phyloP scores from a whole-genome alignment of 2,797 vertebrate genomes.

The Cyprinodon diabolis region DNA sequence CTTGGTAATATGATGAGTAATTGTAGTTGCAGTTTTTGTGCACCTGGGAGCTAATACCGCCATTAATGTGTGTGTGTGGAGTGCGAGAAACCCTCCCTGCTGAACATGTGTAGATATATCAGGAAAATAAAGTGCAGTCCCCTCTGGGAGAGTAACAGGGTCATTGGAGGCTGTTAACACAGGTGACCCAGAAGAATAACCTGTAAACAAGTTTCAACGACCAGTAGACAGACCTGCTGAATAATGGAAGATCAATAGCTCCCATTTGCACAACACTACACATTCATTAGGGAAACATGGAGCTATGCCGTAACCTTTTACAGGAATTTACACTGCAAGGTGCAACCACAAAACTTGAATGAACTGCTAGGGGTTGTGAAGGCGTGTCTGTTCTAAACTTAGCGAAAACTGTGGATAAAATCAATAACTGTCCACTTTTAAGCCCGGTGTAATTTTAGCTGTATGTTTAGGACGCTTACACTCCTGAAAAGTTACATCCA shows the following conservation, averaged over 20 bases:
- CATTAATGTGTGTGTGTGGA: constrained; percentile 35
- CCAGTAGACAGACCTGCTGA: neutral
- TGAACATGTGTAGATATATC: constrained; percentile 36
- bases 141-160: constrained; percentile 33
- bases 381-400: too few species aligned
- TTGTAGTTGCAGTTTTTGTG: constrained; percentile 42
- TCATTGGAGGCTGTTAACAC: constrained; percentile 36
- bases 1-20: constrained; percentile 60
- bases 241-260: neutral
- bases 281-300: neutral
- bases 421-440: too few species aligned
- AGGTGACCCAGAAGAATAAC: constrained; percentile 50
- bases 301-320: neutral
- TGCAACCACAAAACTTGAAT: neutral
- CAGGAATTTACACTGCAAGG: neutral
- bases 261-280: neutral
- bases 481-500: neutral
- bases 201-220: constrained; percentile 17
- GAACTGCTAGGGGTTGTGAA: too few species aligned
- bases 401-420: too few species aligned
- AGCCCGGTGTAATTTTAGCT: neutral
- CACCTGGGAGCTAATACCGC: constrained; percentile 43
- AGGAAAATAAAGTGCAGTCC: constrained; percentile 39
- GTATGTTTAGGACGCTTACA: neutral
- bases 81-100: constrained; percentile 18